Evolutionary conservation across 2,113 vertebrate genomes (phyloP).

Genomic region (Cavia aperea): DNA sequence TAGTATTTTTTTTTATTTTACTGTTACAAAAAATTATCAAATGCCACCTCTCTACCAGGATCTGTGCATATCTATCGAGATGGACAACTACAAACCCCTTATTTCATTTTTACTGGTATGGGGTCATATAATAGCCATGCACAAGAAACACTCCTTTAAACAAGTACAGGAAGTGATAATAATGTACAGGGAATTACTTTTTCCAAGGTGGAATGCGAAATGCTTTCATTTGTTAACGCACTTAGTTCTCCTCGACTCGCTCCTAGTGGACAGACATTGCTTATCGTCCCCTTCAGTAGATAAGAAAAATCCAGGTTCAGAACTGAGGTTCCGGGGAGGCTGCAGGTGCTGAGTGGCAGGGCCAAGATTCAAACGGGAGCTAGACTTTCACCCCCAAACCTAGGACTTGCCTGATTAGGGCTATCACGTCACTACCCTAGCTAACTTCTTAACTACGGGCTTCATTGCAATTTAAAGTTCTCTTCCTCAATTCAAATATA

Average conservation of each 20-base stretch:
- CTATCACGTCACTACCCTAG: not conserved
- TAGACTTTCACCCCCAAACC: not conserved
- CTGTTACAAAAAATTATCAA: not conserved
- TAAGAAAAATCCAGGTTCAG: not conserved
- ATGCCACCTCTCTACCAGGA: not conserved
- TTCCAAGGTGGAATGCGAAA: not conserved
- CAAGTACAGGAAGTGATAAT: not conserved
- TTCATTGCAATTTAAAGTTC: not conserved
- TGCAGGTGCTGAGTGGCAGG: not conserved
- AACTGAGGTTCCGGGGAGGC: not conserved
- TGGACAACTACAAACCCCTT: not conserved
- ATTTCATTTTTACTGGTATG: not conserved
- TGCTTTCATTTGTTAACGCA: not conserved
- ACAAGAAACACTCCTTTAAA: not conserved
- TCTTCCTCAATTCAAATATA: not conserved
- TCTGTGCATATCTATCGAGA: not conserved
- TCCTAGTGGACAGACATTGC: not conserved
- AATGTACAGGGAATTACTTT: not conserved
- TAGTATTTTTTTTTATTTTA: not conserved
- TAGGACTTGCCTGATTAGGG: not conserved
- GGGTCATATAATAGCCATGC: not conserved
- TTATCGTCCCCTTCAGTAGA: not conserved
- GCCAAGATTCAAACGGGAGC: not conserved
- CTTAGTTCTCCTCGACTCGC: not conserved
- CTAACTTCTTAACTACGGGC: slow-evolving; percentile 6